Evolutionary conservation across 2,888 invertebrate genomes (phyloP).

Genomic region (Noctua janthina): DNA sequence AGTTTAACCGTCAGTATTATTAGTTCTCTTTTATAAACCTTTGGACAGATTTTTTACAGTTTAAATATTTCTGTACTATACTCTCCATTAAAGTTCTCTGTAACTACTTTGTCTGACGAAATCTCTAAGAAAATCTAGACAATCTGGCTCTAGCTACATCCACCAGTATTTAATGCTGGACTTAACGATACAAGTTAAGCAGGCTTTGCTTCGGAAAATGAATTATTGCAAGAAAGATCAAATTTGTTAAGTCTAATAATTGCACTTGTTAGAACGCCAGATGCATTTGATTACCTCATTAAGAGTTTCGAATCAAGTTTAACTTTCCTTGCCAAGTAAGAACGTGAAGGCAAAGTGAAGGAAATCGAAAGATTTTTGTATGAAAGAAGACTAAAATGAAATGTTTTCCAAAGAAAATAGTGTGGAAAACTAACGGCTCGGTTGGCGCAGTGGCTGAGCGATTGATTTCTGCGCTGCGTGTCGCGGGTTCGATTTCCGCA

Average conservation of each 20-base stretch:
- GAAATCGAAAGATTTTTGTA: conserved; percentile 3
- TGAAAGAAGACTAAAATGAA: not conserved
- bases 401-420: conserved; percentile 3
- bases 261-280: conserved; percentile 58
- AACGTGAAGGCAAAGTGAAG: conserved; percentile 7
- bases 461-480: too few species aligned
- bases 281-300: conserved; percentile 59
- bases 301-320: conserved; percentile 52
- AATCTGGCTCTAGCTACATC: not conserved
- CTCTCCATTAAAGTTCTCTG: too few species aligned
- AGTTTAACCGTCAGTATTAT: too few species aligned
- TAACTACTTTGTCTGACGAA: too few species aligned
- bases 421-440: not conserved
- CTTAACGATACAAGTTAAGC: conserved; percentile 32
- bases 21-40: too few species aligned
- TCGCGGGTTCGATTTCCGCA: too few species aligned
- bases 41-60: too few species aligned
- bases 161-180: conserved; percentile 8
- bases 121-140: not conserved
- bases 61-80: too few species aligned
- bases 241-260: conserved; percentile 43
- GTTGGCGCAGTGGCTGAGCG: too few species aligned
- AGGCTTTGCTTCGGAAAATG: conserved; percentile 11
- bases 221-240: conserved; percentile 44
- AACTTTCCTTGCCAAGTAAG: conserved; percentile 14